Base-by-base conservation (phyloP, 2,888 invertebrate genomes). In the Acanthosoma haemorrhoidale region DNA sequence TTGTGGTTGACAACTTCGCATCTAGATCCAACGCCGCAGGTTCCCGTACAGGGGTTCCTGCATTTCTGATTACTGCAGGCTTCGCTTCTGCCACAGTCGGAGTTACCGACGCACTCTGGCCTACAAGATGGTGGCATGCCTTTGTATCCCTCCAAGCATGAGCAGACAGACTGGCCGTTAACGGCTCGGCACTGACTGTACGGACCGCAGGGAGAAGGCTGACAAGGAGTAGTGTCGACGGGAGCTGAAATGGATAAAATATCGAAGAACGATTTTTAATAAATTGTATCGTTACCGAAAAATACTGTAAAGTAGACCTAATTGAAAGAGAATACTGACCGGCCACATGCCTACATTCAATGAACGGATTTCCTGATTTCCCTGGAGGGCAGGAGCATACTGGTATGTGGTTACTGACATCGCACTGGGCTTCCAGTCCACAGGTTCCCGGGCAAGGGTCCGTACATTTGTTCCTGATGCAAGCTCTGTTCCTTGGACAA, bases 51-150 rank as follows among this genome's bases (percentile, higher is more conserved):
- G 6, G 92, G 92, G 82, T 92, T 89, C 74, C 84, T 83, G 78
- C 92, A 93, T 81, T 88, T 90, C 75, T 89, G 88, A 78, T 89
- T 90, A 68, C 91, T 84, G 77, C 93, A 93, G 25, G 91, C 90
- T 79, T 87, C 86, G 75, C 86, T 87, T 39, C 87, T 86, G 31
- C 88, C 85, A 79, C 92, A 92, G 78, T 92, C 91, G 16, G 90
- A 87, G 79, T 91, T 92, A 64, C 91, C 89, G 8, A 90, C 84
- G 80, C 91, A 91, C 80, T 91, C 91, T 18, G 92, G 92, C 76
- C 91, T 84, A 77, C 92, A 92, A 75, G 89, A 88, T 29, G 92
- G 91, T 73, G 92, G 91, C 66, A 86, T 84, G 39, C 92, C 93
- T 60, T 89, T 83, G 77, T 91, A 93, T 75, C 86, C 86, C 67